These are phyloP conservation scores for Cybosia mesomella DNA, from an alignment of 2,888 invertebrate species.

Conservation along the genomic window DNA sequence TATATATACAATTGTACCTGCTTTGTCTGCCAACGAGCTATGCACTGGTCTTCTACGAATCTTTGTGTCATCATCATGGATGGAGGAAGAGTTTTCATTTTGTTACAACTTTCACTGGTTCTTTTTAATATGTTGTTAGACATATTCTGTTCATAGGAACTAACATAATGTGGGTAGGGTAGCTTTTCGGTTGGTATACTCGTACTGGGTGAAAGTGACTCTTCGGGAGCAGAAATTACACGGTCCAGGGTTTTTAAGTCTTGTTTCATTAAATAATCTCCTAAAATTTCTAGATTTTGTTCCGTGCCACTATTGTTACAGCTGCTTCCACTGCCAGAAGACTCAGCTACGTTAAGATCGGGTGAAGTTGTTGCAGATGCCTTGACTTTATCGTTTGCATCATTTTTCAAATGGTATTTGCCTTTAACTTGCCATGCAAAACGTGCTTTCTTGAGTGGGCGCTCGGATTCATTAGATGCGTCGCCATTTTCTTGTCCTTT, in stretches of 20 bases:
- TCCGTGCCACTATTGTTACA: slow-evolving; percentile 64
- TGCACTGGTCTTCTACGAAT: slow-evolving; percentile 75
- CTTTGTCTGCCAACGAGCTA: slow-evolving; percentile 88
- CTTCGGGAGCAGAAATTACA: slow-evolving; percentile 63
- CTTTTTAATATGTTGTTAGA: slow-evolving; percentile 42
- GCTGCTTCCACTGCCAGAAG: slow-evolving; percentile 56
- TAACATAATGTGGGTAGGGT: slow-evolving; percentile 71
- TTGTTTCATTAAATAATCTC: slow-evolving; percentile 75
- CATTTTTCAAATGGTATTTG: slow-evolving; percentile 87
- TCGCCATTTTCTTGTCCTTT: slow-evolving; percentile 85
- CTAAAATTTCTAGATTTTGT: slow-evolving; percentile 74
- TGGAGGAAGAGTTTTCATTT: slow-evolving; percentile 51
- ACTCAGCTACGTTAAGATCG: slow-evolving; percentile 46
- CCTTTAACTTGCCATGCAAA: slow-evolving; percentile 90
- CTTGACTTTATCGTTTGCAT: slow-evolving; percentile 52
- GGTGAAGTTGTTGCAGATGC: slow-evolving; percentile 25
- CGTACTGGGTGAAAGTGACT: slow-evolving; percentile 62
- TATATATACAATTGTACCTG: slow-evolving; percentile 76
- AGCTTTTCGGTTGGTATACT: slow-evolving; percentile 61
- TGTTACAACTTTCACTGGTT: slow-evolving; percentile 45
- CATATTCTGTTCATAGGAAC: slow-evolving; percentile 59
- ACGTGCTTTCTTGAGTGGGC: slow-evolving; percentile 89
- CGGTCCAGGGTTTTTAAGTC: slow-evolving; percentile 72
- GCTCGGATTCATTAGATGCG: slow-evolving; percentile 81
- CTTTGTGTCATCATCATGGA: slow-evolving; percentile 63